A percentile compares a stretch with the other conserved stretches of the same genome.
phyloP scores from a whole-genome alignment of 2,113 vertebrate genomes.

The Scatophagus argus region DNA sequence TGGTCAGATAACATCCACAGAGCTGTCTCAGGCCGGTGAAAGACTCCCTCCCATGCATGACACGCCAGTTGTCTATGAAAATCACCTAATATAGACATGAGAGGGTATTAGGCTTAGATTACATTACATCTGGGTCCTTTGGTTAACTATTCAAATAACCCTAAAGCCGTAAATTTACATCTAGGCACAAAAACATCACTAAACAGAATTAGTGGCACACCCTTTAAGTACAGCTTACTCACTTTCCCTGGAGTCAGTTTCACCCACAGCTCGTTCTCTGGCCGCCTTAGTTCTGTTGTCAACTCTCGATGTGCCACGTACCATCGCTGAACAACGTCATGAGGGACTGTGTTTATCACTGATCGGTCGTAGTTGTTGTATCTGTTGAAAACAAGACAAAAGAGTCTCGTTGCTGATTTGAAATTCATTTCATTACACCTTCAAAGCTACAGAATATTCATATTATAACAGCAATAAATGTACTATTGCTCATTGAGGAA shows the following conservation, averaged over 20 bases:
- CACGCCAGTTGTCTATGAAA: constrained; percentile 94
- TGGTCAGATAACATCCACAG: constrained; percentile 94
- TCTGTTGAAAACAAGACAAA: constrained; percentile 68
- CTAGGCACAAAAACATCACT: no score
- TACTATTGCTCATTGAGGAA: no score
- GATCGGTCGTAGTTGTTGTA: constrained; percentile 97
- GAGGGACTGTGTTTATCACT: constrained; percentile 89
- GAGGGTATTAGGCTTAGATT: neutral
- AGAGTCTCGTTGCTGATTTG: neutral
- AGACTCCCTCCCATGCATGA: constrained; percentile 92
- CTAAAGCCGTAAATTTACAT: neutral
- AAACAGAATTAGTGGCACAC: neutral
- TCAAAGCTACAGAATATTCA: neutral
- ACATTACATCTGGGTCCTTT: neutral
- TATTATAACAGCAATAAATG: neutral
- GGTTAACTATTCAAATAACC: neutral
- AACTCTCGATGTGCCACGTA: constrained; percentile 90
- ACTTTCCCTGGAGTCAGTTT: constrained; percentile 95
- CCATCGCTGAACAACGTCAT: constrained; percentile 89
- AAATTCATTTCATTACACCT: neutral
- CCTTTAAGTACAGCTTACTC: constrained; percentile 13
- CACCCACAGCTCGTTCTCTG: constrained; percentile 94
- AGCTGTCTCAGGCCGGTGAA: constrained; percentile 92
- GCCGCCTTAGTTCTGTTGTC: constrained; percentile 88
- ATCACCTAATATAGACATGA: constrained; percentile 84